Evolutionary conservation across 2,888 invertebrate species (phyloP).

Genomic region (Argyra leucocephala): DNA sequence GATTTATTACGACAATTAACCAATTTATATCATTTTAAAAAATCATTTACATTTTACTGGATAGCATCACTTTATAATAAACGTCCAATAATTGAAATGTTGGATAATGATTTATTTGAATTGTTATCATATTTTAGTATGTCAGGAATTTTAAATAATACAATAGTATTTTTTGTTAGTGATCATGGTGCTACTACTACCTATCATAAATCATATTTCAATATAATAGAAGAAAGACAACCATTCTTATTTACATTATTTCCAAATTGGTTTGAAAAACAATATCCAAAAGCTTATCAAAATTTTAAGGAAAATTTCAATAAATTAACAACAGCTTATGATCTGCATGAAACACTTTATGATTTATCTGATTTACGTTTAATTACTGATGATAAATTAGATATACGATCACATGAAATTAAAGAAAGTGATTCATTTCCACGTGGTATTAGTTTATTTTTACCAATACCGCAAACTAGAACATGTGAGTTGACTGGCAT

Average conservation of each 20-base stretch:
- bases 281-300: constrained; percentile 51
- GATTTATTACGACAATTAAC: constrained; percentile 61
- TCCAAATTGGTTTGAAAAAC: constrained; percentile 60
- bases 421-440: constrained; percentile 41
- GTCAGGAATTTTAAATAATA: constrained; percentile 49
- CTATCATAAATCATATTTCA: constrained; percentile 72
- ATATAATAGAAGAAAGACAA: constrained; percentile 75
- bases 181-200: constrained; percentile 74
- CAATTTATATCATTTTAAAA: constrained; percentile 53
- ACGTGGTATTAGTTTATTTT: constrained; percentile 67
- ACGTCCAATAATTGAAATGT: constrained; percentile 48
- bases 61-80: constrained; percentile 55
- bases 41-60: constrained; percentile 78
- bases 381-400: constrained; percentile 43
- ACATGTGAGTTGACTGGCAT: constrained; percentile 72
- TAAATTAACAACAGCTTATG: constrained; percentile 74
- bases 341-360: constrained; percentile 67
- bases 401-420: constrained; percentile 36
- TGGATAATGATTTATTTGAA: constrained; percentile 46
- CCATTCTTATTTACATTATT: constrained; percentile 67
- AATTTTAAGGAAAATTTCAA: constrained; percentile 58
- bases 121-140: constrained; percentile 26
- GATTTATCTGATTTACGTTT: constrained; percentile 54
- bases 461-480: constrained; percentile 58
- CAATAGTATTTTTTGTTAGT: constrained; percentile 65